phyloP scores from a whole-genome alignment of 2,888 invertebrate genomes.

The Ochropleura plecta region DNA sequence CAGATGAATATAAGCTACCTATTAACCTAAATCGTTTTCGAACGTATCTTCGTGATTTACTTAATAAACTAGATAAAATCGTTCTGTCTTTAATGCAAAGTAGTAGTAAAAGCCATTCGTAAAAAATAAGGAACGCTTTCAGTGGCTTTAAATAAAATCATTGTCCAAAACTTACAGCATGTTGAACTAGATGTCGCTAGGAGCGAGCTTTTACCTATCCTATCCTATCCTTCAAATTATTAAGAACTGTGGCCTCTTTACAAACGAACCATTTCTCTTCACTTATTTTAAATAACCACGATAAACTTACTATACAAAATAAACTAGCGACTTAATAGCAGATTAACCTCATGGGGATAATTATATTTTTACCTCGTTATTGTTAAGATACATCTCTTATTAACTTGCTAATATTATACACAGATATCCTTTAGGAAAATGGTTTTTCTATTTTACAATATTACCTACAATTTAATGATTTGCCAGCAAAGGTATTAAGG shows the following conservation, averaged over 20 bases:
- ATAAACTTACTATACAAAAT: slow-evolving; percentile 22
- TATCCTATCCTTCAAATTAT: not conserved
- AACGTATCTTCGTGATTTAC: not conserved
- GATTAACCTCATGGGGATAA: slow-evolving; percentile 38
- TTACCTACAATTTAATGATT: not conserved
- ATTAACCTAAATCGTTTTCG: slow-evolving; percentile 27
- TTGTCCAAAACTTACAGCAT: not conserved
- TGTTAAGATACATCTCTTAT: slow-evolving; percentile 28
- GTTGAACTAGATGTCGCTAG: slow-evolving; percentile 22
- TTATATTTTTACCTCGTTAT: slow-evolving; percentile 40
- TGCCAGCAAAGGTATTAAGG: not conserved
- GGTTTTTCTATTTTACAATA: not conserved
- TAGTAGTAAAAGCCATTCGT: not conserved
- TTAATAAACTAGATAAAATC: not conserved
- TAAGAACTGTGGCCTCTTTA: not conserved
- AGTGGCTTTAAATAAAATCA: not conserved
- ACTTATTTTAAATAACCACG: slow-evolving; percentile 20
- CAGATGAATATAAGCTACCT: slow-evolving; percentile 35
- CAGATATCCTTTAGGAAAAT: not conserved
- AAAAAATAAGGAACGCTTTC: not conserved
- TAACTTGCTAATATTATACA: slow-evolving; percentile 14
- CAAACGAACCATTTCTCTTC: slow-evolving; percentile 11
- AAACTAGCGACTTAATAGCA: slow-evolving; percentile 20
- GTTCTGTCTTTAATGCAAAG: not conserved
- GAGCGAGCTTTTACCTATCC: not conserved